These are phyloP conservation scores for Pinctada fucata DNA, from an alignment of 2,888 invertebrate genomes.

Conservation along the genomic window DNA sequence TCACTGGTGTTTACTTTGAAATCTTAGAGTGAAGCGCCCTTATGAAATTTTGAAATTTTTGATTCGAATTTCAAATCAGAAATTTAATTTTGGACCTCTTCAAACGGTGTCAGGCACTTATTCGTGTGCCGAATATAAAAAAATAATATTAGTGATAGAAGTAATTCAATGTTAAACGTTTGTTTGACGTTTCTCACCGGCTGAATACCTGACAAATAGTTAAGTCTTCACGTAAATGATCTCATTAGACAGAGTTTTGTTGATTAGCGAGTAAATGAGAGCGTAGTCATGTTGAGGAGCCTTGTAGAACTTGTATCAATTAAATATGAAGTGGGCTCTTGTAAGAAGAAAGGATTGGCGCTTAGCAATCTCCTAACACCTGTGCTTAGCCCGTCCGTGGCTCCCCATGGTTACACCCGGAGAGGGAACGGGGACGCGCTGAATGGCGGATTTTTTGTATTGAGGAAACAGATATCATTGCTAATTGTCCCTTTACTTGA, in stretches of 20 bases:
- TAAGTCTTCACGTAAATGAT: slow-evolving; percentile 32
- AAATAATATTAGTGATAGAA: not conserved
- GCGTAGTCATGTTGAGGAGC: slow-evolving; percentile 29
- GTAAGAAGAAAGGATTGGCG: slow-evolving; percentile 36
- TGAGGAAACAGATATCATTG: slow-evolving; percentile 39
- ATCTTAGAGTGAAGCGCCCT: not conserved
- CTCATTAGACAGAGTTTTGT: slow-evolving; percentile 39
- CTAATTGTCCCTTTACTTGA: slow-evolving; percentile 26
- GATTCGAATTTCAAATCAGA: not conserved
- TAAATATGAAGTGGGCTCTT: slow-evolving; percentile 43
- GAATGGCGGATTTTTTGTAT: slow-evolving; percentile 27
- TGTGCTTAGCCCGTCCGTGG: slow-evolving; percentile 31
- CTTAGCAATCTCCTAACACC: slow-evolving; percentile 31
- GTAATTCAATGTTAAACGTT: slow-evolving; percentile 1
- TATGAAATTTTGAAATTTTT: not conserved
- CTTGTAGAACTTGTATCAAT: slow-evolving; percentile 43
- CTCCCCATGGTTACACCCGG: slow-evolving; percentile 25
- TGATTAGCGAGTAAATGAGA: slow-evolving; percentile 41
- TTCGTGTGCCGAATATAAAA: slow-evolving; percentile 1
- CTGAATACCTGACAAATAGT: slow-evolving; percentile 1
- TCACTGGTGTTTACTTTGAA: not conserved
- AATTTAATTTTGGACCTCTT: slow-evolving; percentile 3
- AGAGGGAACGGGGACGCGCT: slow-evolving; percentile 20
- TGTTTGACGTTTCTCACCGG: slow-evolving; percentile 1
- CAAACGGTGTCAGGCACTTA: not conserved